phyloP scores from a whole-genome alignment of 1,140 invertebrate genomes.

The Drosophila ananassae region DNA sequence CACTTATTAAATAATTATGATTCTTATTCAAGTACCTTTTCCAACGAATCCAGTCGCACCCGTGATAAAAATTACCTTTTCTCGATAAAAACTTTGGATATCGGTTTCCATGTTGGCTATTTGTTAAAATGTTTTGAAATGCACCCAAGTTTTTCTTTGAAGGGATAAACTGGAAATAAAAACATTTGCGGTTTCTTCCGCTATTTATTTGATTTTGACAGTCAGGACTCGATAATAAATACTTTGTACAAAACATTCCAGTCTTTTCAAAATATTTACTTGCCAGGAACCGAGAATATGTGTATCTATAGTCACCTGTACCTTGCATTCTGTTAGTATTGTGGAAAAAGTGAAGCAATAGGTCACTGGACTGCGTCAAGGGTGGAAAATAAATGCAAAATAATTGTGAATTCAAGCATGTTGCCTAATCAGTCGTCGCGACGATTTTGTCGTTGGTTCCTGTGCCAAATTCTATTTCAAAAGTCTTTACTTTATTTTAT shows the following conservation, averaged over 20 bases:
- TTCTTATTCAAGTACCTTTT: not conserved
- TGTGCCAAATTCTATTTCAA: no score
- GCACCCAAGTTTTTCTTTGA: not conserved
- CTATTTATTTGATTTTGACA: not conserved
- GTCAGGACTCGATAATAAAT: not conserved
- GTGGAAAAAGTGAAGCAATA: not conserved
- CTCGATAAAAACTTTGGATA: conserved; percentile 27
- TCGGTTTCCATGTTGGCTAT: conserved; percentile 17
- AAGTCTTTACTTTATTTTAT: not conserved
- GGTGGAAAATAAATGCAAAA: not conserved
- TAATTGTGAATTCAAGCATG: not conserved
- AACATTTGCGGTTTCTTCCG: not conserved
- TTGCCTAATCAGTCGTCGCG: not conserved
- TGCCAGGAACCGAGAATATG: no score
- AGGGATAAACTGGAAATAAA: not conserved
- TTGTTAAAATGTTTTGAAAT: not conserved
- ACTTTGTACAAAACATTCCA: not conserved
- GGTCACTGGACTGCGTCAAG: not conserved
- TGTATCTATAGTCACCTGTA: not conserved
- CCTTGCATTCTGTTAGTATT: not conserved
- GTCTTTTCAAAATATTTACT: no score
- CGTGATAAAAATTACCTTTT: conserved; percentile 26
- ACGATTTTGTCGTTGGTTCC: not conserved
- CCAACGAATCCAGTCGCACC: conserved; percentile 31
- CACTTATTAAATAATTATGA: not conserved